These are phyloP conservation scores for Uloborus diversus DNA, from an alignment of 1,140 invertebrate genomes.

Conservation along the genomic window DNA sequence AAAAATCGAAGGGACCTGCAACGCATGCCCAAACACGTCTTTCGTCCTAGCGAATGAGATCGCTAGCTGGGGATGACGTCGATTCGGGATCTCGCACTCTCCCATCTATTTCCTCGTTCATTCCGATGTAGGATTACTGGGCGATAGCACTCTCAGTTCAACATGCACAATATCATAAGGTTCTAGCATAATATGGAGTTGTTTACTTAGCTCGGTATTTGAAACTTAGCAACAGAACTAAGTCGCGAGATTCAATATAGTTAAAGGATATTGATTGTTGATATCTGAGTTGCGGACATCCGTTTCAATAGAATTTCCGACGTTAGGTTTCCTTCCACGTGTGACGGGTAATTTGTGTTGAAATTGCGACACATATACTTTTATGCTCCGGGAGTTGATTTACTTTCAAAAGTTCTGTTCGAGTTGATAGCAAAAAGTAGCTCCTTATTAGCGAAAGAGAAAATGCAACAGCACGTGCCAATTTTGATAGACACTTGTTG, in stretches of 20 bases:
- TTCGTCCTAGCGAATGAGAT: too few species aligned
- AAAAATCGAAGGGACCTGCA: too few species aligned
- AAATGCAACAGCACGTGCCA: background rate
- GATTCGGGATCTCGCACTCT: too few species aligned
- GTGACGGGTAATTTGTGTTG: background rate
- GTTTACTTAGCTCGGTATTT: too few species aligned
- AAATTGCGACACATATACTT: background rate
- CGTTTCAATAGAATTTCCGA: conserved; percentile 2
- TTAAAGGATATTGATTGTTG: conserved; percentile 11
- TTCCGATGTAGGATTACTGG: too few species aligned
- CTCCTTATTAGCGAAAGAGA: background rate
- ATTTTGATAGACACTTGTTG: background rate
- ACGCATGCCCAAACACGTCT: too few species aligned
- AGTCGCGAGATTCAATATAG: background rate
- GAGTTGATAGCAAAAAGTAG: background rate
- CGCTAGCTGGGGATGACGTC: too few species aligned
- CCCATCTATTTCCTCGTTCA: too few species aligned
- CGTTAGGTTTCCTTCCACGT: conserved; percentile 22
- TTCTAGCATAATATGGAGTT: too few species aligned
- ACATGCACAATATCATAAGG: too few species aligned
- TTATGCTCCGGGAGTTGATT: background rate
- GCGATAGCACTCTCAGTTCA: too few species aligned
- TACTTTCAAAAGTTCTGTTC: background rate
- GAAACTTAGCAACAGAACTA: too few species aligned
- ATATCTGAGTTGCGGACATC: conserved; percentile 1